Evolutionary conservation across 2,797 vertebrate species (phyloP), one percentile per base, ranked within the genome.

Genomic region (Pelobates cultripes): DNA sequence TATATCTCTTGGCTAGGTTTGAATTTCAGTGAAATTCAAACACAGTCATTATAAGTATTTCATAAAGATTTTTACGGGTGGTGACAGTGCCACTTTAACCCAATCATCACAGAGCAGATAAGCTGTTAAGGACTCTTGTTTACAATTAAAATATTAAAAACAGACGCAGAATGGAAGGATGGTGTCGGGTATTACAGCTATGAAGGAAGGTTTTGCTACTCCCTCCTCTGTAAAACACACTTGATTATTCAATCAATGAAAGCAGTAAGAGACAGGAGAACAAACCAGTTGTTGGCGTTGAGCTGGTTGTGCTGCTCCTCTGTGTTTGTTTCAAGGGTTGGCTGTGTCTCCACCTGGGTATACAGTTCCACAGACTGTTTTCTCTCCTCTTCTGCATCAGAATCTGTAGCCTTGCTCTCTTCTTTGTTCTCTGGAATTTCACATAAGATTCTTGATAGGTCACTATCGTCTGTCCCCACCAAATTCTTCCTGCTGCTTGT

Each of bases 271-370:
- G 70, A 63, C 45, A 81, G 69, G 61, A 15, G 10, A 63, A 82
- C 80, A 68, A 77, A 82, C 80, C 80, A 82, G 80, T 4, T 82
- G 75, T 82, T 82, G 80, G 69, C 75, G 66, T 82, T 72, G 75
- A 82, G n/a, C 55, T 53, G 69, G 60, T 82, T 82, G 63, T 81
- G 80, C 28, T 28, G 28, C 47, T 77, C 80, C 12, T 82, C 80
- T 41, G 61, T 44, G 47, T 68, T 82, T 4, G 69, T 44, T n/a
- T 82, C 80, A 60, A 44, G 4, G 4, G 69, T 15, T 43, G 80
- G 8, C 40, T 28, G 69, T 43, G 42, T 4, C 15, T 82, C 80
- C 45, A 77, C 80, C 2, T 44, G 44, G n/a, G 45, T n/a, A 14
- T 15, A 64, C 40, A 71, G 40, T 4, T 71, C 73, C 10, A 72